These are phyloP conservation scores for Neodiprion pinetum DNA, from an alignment of 1,140 invertebrate genomes.

Conservation along the genomic window DNA sequence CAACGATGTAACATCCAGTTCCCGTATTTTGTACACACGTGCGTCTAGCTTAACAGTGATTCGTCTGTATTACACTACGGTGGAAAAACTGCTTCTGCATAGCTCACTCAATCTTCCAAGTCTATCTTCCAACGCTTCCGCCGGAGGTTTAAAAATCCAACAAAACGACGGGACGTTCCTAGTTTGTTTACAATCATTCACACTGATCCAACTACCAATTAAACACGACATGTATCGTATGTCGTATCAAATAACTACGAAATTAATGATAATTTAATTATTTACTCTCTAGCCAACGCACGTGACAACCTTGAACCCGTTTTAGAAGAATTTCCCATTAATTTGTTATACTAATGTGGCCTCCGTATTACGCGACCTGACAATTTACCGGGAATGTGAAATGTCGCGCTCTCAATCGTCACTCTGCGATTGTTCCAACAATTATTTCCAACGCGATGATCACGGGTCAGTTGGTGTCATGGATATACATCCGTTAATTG, in stretches of 20 bases:
- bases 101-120: not conserved
- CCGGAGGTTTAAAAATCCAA: not conserved
- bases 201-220: not conserved
- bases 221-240: not conserved
- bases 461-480: too few species aligned
- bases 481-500: too few species aligned
- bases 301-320: not conserved
- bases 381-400: too few species aligned
- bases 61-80: not conserved
- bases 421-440: too few species aligned
- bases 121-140: not conserved
- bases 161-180: not conserved
- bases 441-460: too few species aligned
- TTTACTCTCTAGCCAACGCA: not conserved
- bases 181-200: not conserved
- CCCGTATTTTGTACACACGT: not conserved
- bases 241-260: not conserved
- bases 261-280: not conserved
- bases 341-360: too few species aligned
- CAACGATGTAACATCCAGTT: not conserved
- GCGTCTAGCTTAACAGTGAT: not conserved
- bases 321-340: not conserved
- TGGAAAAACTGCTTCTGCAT: not conserved
- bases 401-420: too few species aligned
- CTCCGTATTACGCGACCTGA: too few species aligned